These are phyloP conservation scores for Torymus tubicola DNA, from an alignment of 2,888 invertebrate species.

Conservation along the genomic window DNA sequence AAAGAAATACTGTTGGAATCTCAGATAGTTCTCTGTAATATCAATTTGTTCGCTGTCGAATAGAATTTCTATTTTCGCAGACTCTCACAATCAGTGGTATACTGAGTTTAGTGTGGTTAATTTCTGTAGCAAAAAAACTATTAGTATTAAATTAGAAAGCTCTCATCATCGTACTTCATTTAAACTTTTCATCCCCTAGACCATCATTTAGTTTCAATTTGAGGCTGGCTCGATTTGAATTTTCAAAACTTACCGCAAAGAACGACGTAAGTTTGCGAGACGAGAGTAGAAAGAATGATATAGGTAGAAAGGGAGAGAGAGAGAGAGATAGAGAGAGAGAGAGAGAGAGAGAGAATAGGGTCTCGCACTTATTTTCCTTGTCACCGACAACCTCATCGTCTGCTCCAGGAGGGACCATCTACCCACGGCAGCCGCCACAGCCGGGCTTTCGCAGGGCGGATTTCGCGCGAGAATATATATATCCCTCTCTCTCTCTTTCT, in stretches of 20 bases:
- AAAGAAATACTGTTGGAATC: too few relatives aligned
- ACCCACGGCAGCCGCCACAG: not conserved
- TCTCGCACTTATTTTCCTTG: conserved; percentile 37
- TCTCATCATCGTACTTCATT: not conserved
- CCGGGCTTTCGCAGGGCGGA: not conserved
- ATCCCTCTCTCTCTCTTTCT: not conserved
- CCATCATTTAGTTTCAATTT: conserved; percentile 12
- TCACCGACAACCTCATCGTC: conserved; percentile 37
- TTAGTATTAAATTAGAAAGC: too few relatives aligned
- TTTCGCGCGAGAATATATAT: conserved; percentile 24
- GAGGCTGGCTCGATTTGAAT: not conserved
- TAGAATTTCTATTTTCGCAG: too few relatives aligned
- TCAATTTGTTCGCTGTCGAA: too few relatives aligned
- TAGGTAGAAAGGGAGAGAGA: too few relatives aligned
- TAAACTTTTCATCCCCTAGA: not conserved
- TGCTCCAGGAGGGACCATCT: not conserved
- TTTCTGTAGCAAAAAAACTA: too few relatives aligned
- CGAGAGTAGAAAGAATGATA: not conserved
- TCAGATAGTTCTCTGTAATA: too few relatives aligned
- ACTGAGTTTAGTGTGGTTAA: too few relatives aligned
- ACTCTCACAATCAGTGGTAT: too few relatives aligned
- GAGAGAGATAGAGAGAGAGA: too few relatives aligned
- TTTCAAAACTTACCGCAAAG: conserved; percentile 14
- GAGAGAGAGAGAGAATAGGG: too few relatives aligned
- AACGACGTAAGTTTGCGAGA: not conserved